A percentile compares a stretch with the other conserved stretches of the same genome.
Evolutionary conservation across 1,140 invertebrate species (phyloP).

Genomic region (Bombus huntii): DNA sequence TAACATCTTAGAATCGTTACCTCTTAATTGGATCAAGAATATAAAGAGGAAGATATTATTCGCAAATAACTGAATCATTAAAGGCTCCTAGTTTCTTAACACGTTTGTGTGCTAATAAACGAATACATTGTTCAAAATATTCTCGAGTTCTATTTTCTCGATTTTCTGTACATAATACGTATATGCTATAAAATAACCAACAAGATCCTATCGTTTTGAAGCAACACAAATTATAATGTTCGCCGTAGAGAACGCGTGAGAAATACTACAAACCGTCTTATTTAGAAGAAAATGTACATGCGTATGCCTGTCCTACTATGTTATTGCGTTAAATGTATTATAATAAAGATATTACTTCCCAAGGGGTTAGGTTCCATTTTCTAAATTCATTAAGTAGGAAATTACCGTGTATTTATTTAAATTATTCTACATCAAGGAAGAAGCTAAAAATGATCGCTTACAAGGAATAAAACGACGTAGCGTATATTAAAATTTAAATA

Average conservation of each 20-base stretch:
- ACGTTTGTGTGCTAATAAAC: not conserved
- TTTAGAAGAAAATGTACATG: not conserved
- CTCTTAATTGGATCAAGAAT: not conserved
- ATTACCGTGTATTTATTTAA: no score
- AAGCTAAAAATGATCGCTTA: not conserved
- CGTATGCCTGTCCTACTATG: not conserved
- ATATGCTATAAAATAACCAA: not conserved
- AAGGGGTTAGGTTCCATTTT: no score
- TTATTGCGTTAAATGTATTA: not conserved
- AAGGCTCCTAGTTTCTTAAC: not conserved
- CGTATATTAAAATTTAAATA: not conserved
- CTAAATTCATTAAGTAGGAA: no score
- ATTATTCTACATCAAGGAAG: no score
- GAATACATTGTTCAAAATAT: not conserved
- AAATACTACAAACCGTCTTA: not conserved
- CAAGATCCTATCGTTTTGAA: not conserved
- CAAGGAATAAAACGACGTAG: not conserved
- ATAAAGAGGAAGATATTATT: not conserved
- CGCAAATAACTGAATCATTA: not conserved
- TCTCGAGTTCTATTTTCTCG: not conserved
- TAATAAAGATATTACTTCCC: no score
- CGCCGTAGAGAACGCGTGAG: not conserved
- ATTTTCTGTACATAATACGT: not conserved
- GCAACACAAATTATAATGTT: not conserved
- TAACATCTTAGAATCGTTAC: not conserved